These are phyloP conservation scores for Muraenolepis orangiensis DNA, from an alignment of 2,797 vertebrate species.

Conservation along the genomic window DNA sequence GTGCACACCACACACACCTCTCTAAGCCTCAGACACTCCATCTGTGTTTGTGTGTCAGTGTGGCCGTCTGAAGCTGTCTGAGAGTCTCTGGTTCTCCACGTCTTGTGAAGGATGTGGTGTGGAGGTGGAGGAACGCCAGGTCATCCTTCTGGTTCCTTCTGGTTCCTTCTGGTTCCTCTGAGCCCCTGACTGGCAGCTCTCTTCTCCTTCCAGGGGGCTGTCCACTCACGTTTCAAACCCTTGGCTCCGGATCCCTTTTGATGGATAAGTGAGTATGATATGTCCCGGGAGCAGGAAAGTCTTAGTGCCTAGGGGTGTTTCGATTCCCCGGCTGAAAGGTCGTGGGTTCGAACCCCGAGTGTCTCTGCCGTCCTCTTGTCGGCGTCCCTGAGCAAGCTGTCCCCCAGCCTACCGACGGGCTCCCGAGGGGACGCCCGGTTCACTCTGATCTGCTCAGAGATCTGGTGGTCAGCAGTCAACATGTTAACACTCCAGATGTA, in stretches of 20 bases:
- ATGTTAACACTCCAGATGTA: too few relatives aligned
- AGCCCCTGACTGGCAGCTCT: neutral
- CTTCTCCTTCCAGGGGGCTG: neutral
- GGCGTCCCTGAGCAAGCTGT: neutral
- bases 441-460: too few relatives aligned
- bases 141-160: too few relatives aligned
- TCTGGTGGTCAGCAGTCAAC: neutral
- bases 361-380: too few relatives aligned
- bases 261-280: neutral
- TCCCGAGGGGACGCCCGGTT: too few relatives aligned
- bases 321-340: neutral
- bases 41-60: slow-evolving; percentile 32
- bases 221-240: neutral
- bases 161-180: neutral
- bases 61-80: slow-evolving; percentile 8
- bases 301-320: neutral
- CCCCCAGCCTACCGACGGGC: neutral
- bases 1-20: slow-evolving; percentile 29
- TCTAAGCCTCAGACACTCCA: slow-evolving; percentile 28
- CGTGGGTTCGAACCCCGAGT: neutral
- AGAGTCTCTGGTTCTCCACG: neutral
- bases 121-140: neutral
- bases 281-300: neutral
- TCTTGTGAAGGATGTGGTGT: neutral
- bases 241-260: neutral